Evolutionary conservation across 2,888 invertebrate species (phyloP).

Genomic region (Plagodis pulveraria): DNA sequence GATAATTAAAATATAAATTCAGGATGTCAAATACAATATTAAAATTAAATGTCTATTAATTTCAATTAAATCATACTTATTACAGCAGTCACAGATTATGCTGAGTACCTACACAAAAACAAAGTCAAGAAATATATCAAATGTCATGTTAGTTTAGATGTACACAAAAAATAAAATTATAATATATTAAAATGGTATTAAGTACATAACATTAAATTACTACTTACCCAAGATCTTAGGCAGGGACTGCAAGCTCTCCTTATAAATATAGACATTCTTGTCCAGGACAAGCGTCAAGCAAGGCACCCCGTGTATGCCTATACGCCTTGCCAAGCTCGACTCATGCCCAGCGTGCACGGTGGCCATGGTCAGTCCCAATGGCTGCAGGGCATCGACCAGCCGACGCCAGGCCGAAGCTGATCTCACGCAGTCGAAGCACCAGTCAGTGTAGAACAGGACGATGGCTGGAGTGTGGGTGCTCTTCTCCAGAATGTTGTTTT

Average conservation of each 20-base stretch:
- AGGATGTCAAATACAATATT: no score
- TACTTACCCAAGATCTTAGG: slow-evolving; percentile 91
- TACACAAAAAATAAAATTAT: no score
- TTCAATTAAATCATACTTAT: no score
- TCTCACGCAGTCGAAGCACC: slow-evolving; percentile 96
- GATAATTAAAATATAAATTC: no score
- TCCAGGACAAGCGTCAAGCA: slow-evolving; percentile 92
- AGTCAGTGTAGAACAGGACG: slow-evolving; percentile 96
- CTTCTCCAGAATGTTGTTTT: slow-evolving; percentile 93
- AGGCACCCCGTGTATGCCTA: slow-evolving; percentile 93
- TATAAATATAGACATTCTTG: slow-evolving; percentile 93
- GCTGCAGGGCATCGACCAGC: slow-evolving; percentile 94
- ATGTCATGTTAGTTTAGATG: no score
- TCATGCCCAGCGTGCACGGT: slow-evolving; percentile 94
- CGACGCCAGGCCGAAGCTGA: slow-evolving; percentile 94
- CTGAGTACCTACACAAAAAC: no score
- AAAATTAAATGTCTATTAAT: no score
- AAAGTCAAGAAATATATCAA: no score
- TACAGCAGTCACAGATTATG: no score
- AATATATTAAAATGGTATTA: no score
- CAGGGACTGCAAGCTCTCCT: slow-evolving; percentile 91
- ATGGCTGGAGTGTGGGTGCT: slow-evolving; percentile 93
- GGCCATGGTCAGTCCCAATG: slow-evolving; percentile 92
- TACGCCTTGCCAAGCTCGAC: slow-evolving; percentile 89
- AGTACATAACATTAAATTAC: no score